phyloP scores from a whole-genome alignment of 2,797 vertebrate genomes.

The Chromis chromis region DNA sequence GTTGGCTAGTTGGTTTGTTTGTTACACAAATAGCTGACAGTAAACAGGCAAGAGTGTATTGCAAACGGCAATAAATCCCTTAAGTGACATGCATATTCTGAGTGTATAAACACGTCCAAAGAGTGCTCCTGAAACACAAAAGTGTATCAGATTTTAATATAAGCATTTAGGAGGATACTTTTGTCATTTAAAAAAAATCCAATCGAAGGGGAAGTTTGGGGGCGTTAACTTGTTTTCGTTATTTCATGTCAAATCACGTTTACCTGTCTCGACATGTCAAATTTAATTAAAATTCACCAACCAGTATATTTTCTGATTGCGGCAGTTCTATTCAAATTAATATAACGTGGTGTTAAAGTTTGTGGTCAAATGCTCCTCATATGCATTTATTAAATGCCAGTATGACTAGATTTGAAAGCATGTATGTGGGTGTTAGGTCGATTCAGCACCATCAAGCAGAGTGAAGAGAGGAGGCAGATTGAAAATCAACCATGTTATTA shows the following conservation, averaged over 20 bases:
- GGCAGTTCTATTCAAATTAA: neutral
- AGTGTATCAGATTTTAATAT: too few relatives aligned
- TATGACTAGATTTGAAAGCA: neutral
- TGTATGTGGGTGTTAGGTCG: conserved; percentile 3
- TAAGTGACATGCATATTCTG: too few relatives aligned
- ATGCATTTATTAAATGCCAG: neutral
- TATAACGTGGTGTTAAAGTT: neutral
- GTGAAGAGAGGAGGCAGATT: conserved; percentile 28
- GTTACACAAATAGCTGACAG: too few relatives aligned
- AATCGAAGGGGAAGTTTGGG: too few relatives aligned
- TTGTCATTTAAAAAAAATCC: too few relatives aligned
- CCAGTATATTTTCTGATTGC: neutral
- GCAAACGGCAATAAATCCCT: too few relatives aligned
- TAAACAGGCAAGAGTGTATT: too few relatives aligned
- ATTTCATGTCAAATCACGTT: neutral
- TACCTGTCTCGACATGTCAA: neutral
- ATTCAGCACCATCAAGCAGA: neutral
- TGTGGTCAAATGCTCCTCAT: neutral
- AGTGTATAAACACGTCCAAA: too few relatives aligned
- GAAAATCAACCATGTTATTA: conserved; percentile 41
- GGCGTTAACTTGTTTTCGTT: too few relatives aligned
- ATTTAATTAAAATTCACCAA: neutral
- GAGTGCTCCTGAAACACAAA: too few relatives aligned
- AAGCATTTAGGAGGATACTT: too few relatives aligned
- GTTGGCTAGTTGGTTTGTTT: too few relatives aligned